Percentiles rank a stretch among this genome's conserved stretches.
phyloP scores from a whole-genome alignment of 2,113 vertebrate genomes.

The Mesoclemmys tuberculata region DNA sequence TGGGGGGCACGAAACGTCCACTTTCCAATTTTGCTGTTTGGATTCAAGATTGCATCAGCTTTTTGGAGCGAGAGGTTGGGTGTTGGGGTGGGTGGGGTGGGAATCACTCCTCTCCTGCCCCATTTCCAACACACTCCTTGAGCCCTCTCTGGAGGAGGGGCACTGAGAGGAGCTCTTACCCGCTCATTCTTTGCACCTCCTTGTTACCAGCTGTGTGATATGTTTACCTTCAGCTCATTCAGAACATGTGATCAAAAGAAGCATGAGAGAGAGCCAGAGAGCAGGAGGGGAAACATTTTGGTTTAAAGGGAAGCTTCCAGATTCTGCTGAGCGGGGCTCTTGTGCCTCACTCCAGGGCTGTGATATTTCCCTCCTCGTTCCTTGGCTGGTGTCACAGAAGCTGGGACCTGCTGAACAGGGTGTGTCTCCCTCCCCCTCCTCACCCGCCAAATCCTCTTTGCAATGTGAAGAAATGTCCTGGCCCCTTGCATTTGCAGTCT shows the following conservation, averaged over 20 bases:
- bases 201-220: conserved; percentile 57
- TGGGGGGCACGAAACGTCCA: background rate
- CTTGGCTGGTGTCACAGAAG: background rate
- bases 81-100: background rate
- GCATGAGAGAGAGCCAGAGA: conserved; percentile 55
- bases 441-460: background rate
- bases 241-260: conserved; percentile 75
- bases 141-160: background rate
- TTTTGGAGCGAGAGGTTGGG: background rate
- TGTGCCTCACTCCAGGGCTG: background rate
- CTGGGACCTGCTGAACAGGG: background rate
- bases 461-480: background rate
- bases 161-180: conserved; percentile 20
- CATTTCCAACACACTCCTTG: background rate
- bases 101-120: background rate
- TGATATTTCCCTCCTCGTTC: background rate
- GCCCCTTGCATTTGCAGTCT: background rate
- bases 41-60: background rate
- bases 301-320: conserved; percentile 39
- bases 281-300: conserved; percentile 56
- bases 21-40: background rate
- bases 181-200: conserved; percentile 43
- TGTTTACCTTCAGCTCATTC: conserved; percentile 78
- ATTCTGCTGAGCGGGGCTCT: background rate
- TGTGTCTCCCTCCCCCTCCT: background rate